Evolutionary conservation across 2,113 vertebrate species (phyloP), one percentile per base, ranked within the genome.

Genomic region (Oncorhynchus masou): DNA sequence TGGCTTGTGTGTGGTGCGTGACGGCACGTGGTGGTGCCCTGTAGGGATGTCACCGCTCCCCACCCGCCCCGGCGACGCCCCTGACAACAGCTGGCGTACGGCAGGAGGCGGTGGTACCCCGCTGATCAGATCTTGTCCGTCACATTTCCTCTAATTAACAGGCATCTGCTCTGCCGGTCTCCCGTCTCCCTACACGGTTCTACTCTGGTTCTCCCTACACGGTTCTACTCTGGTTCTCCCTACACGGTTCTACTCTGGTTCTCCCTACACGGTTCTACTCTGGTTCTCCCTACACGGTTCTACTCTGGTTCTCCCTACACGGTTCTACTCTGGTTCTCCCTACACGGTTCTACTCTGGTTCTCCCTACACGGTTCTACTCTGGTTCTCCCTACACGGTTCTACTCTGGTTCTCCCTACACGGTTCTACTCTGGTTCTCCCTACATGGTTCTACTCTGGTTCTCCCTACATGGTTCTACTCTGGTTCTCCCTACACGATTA

Each of bases 131-230:
- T 96, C 96, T 96, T 98, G 97, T 99, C 97, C 98, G 93, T 97
- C 97, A 96, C 97, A 95, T 96, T 96, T 98, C 94, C 95, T 94
- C 97, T 99, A 99, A 99, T 99, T 99, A 99, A 96, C 91, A 94
- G 97, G 97, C 97, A 99, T 98, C 97, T 99, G 97, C 95, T 97
- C 94, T 94, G 51, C 51, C 16, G 4, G 51, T 54, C 91, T 84
- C 71, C 92, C 86, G 91, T 94, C 94, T 94, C 95, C 94, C 93
- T 91, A 92, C 88, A 92, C 88, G 94, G 93, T 94, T 94, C 91
- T 19, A 54, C 39, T 45, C 39, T 54, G 93, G n/a, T 64, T 94
- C 95, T 95, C 34, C 34, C 34, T 2, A 39, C 7, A 2, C 39
- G 39, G 7, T 39, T 39, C 39, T 39, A 39, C 8, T 9, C 39